Evolutionary conservation across 2,113 vertebrate species (phyloP).

Genomic region (Osmerus mordax): DNA sequence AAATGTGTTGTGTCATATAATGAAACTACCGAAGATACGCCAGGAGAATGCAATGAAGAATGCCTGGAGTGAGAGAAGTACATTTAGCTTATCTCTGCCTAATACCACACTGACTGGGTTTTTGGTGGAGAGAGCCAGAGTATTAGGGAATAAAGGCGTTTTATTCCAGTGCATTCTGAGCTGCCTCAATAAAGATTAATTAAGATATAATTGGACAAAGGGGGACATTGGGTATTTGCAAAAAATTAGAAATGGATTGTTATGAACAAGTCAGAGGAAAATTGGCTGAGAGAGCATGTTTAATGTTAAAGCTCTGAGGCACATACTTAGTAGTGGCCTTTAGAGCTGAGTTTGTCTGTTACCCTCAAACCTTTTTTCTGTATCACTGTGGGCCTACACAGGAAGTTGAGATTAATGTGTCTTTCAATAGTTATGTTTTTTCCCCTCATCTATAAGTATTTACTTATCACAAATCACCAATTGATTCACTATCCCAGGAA

Average conservation of each 20-base stretch:
- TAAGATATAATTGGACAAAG: conserved; percentile 42
- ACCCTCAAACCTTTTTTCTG: too few species aligned
- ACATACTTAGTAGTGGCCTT: too few species aligned
- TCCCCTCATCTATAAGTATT: too few species aligned
- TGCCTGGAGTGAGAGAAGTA: conserved; percentile 37
- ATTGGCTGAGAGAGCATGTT: background rate
- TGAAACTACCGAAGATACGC: conserved; percentile 48
- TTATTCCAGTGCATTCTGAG: conserved; percentile 31
- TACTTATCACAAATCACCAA: too few species aligned
- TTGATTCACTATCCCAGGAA: too few species aligned
- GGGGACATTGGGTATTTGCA: conserved; percentile 20
- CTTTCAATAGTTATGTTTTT: too few species aligned
- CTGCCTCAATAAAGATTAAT: conserved; percentile 51
- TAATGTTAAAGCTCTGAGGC: conserved; percentile 1
- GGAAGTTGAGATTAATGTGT: too few species aligned
- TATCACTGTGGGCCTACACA: too few species aligned
- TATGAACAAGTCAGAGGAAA: background rate
- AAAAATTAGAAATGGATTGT: conserved; percentile 28
- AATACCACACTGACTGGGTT: conserved; percentile 43
- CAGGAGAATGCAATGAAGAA: conserved; percentile 48
- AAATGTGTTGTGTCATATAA: conserved; percentile 55
- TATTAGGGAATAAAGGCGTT: conserved; percentile 34
- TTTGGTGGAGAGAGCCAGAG: conserved; percentile 42
- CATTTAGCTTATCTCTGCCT: conserved; percentile 47
- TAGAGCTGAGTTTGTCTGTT: too few species aligned